These are phyloP conservation scores for Camponotus pennsylvanicus DNA, from an alignment of 1,140 invertebrate genomes.

Conservation along the genomic window DNA sequence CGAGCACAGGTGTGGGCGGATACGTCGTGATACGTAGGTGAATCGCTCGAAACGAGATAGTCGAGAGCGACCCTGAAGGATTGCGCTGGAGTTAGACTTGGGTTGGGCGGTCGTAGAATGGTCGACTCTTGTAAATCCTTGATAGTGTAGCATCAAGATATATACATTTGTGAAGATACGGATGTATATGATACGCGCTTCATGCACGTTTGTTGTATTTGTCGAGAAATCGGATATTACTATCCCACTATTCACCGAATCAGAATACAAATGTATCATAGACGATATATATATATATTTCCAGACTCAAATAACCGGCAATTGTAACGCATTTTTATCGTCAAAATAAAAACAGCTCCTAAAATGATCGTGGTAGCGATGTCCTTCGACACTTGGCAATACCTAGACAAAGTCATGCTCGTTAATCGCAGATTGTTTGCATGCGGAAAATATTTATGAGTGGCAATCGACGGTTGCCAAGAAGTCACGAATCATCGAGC, in stretches of 20 bases:
- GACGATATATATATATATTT: neutral
- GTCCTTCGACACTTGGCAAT: conserved; percentile 54
- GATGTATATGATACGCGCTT: conserved; percentile 4
- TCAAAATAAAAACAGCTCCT: neutral
- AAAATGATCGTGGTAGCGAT: neutral
- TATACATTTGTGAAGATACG: conserved; percentile 21
- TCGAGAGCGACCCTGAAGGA: conserved; percentile 62
- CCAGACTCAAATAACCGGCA: neutral
- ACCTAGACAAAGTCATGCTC: conserved; percentile 25
- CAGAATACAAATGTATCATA: conserved; percentile 27
- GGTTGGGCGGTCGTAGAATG: conserved; percentile 29
- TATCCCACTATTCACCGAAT: conserved; percentile 16
- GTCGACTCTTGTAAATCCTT: conserved; percentile 60
- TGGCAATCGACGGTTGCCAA: conserved; percentile 48
- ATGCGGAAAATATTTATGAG: conserved; percentile 55
- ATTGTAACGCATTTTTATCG: conserved; percentile 28
- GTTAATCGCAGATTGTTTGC: conserved; percentile 65
- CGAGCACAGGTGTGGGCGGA: conserved; percentile 14
- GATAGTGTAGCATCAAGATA: conserved; percentile 42
- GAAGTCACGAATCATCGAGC: conserved; percentile 5
- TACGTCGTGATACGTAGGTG: conserved; percentile 8
- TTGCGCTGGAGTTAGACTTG: conserved; percentile 52
- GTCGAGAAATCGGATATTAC: conserved; percentile 35
- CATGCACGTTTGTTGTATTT: conserved; percentile 32
- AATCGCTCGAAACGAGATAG: conserved; percentile 68